Percentiles rank a stretch among this genome's conserved stretches.
These are phyloP conservation scores for Chelonus insularis DNA, from an alignment of 1,140 invertebrate genomes.

Conservation along the genomic window DNA sequence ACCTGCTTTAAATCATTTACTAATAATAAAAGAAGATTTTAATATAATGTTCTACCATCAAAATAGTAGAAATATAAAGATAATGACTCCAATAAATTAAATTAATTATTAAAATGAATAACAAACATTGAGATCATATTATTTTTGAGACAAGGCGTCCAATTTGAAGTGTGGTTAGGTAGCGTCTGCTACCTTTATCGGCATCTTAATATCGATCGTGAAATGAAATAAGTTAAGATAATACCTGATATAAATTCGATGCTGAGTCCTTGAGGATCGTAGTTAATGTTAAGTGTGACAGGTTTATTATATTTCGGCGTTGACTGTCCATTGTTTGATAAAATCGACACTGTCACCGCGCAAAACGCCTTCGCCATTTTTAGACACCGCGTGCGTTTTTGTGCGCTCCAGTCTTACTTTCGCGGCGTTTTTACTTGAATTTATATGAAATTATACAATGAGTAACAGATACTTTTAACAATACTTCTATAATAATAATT, in stretches of 20 bases:
- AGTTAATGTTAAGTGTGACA: constrained; percentile 71
- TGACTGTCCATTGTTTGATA: constrained; percentile 69
- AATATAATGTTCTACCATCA: too few relatives aligned
- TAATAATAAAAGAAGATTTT: too few relatives aligned
- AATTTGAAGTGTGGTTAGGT: constrained; percentile 42
- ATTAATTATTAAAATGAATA: constrained; percentile 5
- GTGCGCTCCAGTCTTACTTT: constrained; percentile 32
- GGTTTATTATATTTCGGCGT: constrained; percentile 70
- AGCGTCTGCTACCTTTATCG: constrained; percentile 32
- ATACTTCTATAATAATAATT: too few relatives aligned
- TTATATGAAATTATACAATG: background rate
- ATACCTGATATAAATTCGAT: constrained; percentile 68
- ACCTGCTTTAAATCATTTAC: constrained; percentile 19
- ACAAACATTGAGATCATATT: too few relatives aligned
- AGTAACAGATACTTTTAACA: too few relatives aligned
- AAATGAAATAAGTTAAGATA: constrained; percentile 8
- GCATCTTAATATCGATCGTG: constrained; percentile 38
- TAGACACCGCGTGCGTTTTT: constrained; percentile 54
- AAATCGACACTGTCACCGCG: constrained; percentile 69
- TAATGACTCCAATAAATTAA: constrained; percentile 1
- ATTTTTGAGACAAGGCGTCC: constrained; percentile 11
- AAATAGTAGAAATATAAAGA: background rate
- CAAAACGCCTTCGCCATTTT: constrained; percentile 74
- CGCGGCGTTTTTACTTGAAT: constrained; percentile 20
- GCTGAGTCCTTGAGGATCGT: constrained; percentile 76